Evolutionary conservation across 2,113 vertebrate genomes (phyloP).

Genomic region (Tachysurus vachellii): DNA sequence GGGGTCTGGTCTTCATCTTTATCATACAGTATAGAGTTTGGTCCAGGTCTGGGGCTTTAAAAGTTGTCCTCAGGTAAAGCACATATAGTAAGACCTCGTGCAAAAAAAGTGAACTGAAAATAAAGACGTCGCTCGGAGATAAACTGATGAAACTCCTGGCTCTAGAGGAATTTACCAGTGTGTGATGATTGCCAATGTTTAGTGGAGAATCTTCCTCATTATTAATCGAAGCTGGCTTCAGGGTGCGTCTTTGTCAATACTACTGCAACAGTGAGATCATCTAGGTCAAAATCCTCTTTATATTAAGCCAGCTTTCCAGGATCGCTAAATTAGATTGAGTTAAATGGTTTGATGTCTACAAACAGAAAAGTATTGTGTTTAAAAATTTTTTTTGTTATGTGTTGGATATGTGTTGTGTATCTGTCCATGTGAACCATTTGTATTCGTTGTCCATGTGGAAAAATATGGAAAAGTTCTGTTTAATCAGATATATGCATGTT

Average conservation of each 20-base stretch:
- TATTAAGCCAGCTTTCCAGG: background rate
- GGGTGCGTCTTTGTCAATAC: conserved; percentile 19
- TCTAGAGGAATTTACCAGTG: background rate
- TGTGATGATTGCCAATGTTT: conserved; percentile 3
- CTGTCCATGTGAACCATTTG: background rate
- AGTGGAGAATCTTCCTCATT: conserved; percentile 12
- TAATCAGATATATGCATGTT: conserved; percentile 8
- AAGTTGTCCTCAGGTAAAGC: background rate
- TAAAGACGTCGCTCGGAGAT: background rate
- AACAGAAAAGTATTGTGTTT: background rate
- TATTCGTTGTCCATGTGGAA: background rate
- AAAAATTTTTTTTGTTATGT: background rate
- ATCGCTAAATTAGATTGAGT: background rate
- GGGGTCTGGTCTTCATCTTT: background rate
- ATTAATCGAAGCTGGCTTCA: conserved; percentile 20
- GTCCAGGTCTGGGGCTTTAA: conserved; percentile 67
- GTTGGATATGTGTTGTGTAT: background rate
- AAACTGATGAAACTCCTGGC: background rate
- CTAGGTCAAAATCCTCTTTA: background rate
- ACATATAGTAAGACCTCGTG: background rate
- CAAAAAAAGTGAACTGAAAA: background rate
- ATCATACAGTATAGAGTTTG: background rate
- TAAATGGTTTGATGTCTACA: background rate
- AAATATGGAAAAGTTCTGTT: background rate
- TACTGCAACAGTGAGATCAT: conserved; percentile 30